Conservation (phyloP, 2,113 vertebrate species). For the Actenoides hombroni region DNA sequence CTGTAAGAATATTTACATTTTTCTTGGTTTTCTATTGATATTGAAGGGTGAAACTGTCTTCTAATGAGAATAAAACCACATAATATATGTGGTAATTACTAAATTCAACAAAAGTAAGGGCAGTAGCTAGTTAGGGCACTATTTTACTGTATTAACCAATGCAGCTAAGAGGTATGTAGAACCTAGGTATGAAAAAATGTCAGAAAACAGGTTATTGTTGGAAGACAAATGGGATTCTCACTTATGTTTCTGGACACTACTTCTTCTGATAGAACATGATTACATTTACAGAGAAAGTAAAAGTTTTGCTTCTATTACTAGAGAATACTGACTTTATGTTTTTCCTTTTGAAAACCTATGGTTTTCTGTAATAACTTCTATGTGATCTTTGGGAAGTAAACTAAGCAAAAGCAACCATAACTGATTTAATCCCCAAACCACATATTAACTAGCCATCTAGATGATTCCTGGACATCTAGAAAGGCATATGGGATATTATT, state of each 20-base stretch:
- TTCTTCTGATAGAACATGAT: neutral
- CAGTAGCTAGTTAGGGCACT: neutral
- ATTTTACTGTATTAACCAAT: neutral
- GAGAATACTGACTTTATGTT: neutral
- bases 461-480: too few species aligned
- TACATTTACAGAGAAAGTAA: neutral
- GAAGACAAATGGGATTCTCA: neutral
- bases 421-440: neutral
- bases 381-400: neutral
- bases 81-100: neutral
- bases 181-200: neutral
- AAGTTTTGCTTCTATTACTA: neutral
- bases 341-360: neutral
- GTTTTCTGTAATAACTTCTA: neutral
- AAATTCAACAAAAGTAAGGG: neutral
- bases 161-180: neutral
- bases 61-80: neutral
- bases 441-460: neutral
- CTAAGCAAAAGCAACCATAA: neutral
- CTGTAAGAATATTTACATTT: neutral
- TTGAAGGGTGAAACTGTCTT: neutral
- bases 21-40: neutral
- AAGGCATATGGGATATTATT: too few species aligned
- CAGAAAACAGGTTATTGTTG: neutral
- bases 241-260: neutral